Evolutionary conservation across 1,140 invertebrate genomes (phyloP).

Genomic region (Pseudachorutes palmiensis): DNA sequence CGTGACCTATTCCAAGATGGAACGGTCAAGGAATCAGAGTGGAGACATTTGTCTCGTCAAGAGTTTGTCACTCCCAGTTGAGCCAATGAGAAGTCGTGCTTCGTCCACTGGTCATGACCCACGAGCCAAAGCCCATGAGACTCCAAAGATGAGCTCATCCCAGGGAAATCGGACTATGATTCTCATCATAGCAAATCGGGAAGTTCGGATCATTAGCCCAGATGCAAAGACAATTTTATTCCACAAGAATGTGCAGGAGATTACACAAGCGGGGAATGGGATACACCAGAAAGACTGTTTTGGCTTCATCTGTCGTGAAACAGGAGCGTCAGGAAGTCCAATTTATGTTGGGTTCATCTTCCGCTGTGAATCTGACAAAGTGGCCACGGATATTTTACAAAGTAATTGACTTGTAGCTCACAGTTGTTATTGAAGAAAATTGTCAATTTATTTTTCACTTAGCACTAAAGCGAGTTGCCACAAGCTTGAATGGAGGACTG

Average conservation of each 20-base stretch:
- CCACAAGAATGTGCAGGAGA: constrained; percentile 75
- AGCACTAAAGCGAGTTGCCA: constrained; percentile 78
- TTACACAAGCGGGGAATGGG: constrained; percentile 70
- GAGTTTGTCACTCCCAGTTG: constrained; percentile 38
- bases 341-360: constrained; percentile 41
- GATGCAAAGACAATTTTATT: constrained; percentile 82
- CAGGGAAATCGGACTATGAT: constrained; percentile 86
- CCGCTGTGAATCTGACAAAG: constrained; percentile 67
- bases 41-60: constrained; percentile 37
- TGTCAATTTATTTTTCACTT: constrained; percentile 41
- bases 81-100: constrained; percentile 46
- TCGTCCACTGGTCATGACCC: constrained; percentile 43
- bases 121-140: background rate
- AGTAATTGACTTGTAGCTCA: no score
- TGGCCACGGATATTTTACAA: constrained; percentile 67
- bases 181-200: constrained; percentile 71
- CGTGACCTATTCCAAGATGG: background rate
- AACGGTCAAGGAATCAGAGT: constrained; percentile 33
- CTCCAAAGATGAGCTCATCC: constrained; percentile 42
- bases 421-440: no score
- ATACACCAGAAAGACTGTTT: constrained; percentile 73
- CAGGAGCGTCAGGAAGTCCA: constrained; percentile 73
- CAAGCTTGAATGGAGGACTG: constrained; percentile 53
- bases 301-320: constrained; percentile 81
- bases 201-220: constrained; percentile 81